phyloP scores from a whole-genome alignment of 2,888 invertebrate species.

The Ethmia dodecea region DNA sequence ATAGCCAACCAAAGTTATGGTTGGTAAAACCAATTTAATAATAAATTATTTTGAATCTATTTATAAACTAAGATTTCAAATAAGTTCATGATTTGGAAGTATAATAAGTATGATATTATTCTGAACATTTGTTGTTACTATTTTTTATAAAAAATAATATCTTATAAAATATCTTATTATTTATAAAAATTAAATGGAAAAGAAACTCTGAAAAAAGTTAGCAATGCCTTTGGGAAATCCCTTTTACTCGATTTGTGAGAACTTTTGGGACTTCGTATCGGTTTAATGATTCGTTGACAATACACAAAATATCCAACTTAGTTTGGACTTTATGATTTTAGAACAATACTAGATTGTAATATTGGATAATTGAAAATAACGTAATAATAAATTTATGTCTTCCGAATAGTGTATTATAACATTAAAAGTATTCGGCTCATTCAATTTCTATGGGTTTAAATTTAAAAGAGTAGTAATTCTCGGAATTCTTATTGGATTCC shows the following conservation, averaged over 20 bases:
- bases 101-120: too few relatives aligned
- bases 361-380: conserved; percentile 33
- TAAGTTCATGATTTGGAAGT: too few relatives aligned
- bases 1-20: too few relatives aligned
- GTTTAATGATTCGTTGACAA: conserved; percentile 13
- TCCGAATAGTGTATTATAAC: conserved; percentile 69
- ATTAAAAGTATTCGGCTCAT: conserved; percentile 56
- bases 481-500: conserved; percentile 64
- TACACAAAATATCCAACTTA: conserved; percentile 7
- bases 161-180: background rate
- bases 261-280: conserved; percentile 11
- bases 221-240: conserved; percentile 3
- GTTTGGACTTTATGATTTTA: conserved; percentile 18
- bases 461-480: conserved; percentile 30
- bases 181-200: too few relatives aligned
- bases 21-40: too few relatives aligned
- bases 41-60: too few relatives aligned
- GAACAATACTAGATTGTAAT: conserved; percentile 39
- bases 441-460: conserved; percentile 45
- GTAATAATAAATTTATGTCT: conserved; percentile 70
- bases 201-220: conserved; percentile 3
- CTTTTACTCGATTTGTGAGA: conserved; percentile 6
- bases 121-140: too few relatives aligned
- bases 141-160: too few relatives aligned
- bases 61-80: too few relatives aligned